Conservation (phyloP, 2,113 vertebrate species). For the Leptobrachium ailaonicum region DNA sequence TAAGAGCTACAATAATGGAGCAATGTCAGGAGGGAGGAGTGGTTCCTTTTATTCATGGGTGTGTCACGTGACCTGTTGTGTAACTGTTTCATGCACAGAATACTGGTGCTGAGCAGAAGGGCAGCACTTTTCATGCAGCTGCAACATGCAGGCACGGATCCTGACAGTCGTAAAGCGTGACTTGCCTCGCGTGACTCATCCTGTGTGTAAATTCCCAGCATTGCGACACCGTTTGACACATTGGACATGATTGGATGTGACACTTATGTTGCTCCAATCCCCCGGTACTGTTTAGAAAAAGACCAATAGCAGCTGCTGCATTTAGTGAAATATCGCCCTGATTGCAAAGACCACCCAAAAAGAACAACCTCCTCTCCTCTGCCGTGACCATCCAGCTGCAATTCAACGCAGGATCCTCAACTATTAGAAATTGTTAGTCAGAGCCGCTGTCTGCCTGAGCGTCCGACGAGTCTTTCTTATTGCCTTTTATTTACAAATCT, state of each 20-base stretch:
- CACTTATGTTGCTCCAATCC: constrained; percentile 72
- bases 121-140: too few relatives aligned
- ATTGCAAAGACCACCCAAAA: constrained; percentile 75
- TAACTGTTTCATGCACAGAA: too few relatives aligned
- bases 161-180: too few relatives aligned
- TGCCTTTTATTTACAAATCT: background rate
- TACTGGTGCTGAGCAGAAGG: too few relatives aligned
- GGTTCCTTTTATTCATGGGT: too few relatives aligned
- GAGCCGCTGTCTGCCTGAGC: background rate
- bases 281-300: constrained; percentile 68
- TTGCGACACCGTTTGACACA: constrained; percentile 63
- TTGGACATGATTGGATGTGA: constrained; percentile 77
- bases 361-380: constrained; percentile 76
- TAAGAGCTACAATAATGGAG: too few relatives aligned
- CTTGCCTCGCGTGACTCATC: too few relatives aligned
- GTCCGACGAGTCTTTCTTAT: background rate
- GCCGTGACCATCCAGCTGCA: constrained; percentile 57
- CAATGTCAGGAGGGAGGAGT: too few relatives aligned
- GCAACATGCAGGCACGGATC: too few relatives aligned
- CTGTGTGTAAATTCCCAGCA: background rate
- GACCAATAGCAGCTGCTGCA: constrained; percentile 73
- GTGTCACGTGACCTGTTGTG: too few relatives aligned
- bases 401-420: constrained; percentile 60
- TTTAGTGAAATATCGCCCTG: constrained; percentile 72
- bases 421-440: constrained; percentile 56